Percentiles rank a stretch among this genome's conserved stretches.
These are phyloP conservation scores for Coracopsis vasa DNA, from an alignment of 2,113 vertebrate species.

Conservation along the genomic window DNA sequence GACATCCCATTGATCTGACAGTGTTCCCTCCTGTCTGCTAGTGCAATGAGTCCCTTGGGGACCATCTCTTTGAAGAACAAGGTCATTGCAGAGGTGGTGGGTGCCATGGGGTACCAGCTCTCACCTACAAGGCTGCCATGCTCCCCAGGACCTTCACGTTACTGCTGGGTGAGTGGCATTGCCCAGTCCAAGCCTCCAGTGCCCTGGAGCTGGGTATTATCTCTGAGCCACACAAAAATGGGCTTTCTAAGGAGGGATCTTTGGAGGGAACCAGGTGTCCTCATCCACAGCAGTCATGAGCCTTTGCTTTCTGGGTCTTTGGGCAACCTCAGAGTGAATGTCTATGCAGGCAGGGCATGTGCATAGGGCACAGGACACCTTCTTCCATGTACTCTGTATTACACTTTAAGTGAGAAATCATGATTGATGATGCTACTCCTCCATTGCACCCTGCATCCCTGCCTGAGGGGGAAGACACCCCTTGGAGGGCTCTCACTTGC, in stretches of 20 bases:
- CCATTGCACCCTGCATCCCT: not conserved
- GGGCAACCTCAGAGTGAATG: not conserved
- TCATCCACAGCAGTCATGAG: rapidly evolving
- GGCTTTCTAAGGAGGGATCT: not conserved
- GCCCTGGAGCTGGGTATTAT: not conserved
- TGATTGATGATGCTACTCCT: rapidly evolving
- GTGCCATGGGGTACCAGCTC: not conserved
- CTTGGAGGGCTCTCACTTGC: rapidly evolving
- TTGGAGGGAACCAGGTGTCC: not conserved
- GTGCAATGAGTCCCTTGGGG: not conserved
- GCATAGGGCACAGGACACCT: too few relatives aligned
- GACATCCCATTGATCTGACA: not conserved
- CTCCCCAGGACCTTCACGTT: not conserved
- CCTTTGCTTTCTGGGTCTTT: not conserved
- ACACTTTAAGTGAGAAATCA: not conserved
- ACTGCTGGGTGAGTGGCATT: not conserved
- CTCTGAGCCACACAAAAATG: not conserved
- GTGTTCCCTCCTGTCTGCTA: not conserved
- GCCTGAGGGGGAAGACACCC: rapidly evolving
- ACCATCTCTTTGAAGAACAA: not conserved
- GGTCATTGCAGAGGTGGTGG: not conserved
- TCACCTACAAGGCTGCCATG: rapidly evolving
- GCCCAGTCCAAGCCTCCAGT: too few relatives aligned
- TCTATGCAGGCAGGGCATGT: not conserved
- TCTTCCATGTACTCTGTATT: not conserved